Evolutionary conservation across 2,888 invertebrate species (phyloP), one percentile per base, ranked within the genome.

Genomic region (Cephonodes hylas): DNA sequence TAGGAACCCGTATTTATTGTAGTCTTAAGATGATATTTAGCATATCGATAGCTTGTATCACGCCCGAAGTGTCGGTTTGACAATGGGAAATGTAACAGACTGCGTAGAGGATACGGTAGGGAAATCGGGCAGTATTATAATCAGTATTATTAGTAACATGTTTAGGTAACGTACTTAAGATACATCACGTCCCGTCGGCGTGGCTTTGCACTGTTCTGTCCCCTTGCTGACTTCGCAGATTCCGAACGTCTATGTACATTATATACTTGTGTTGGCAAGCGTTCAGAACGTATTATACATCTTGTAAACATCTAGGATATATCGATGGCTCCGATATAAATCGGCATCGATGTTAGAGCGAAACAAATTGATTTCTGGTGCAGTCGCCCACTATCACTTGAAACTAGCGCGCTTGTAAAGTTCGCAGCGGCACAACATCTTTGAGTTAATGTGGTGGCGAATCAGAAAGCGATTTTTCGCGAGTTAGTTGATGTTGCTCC

Each of bases 121-220:
- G 60, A 66, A 76, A 69, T 78, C 72, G 69, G 76, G 69, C 84
- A 86, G 88, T 84, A 84, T 83, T 81, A 75, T 64, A 64, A 68
- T 73, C 77, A 80, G 80, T 88, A 88, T 87, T 76, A 66, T 15
- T 42, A 6, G 34, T 71, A 72, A 74, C 71, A 63, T 60, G 75
- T 76, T 73, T 75, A 64, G 66, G 66, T 72, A 70, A 81, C 77
- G 71, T 69, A 65, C 58, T 58, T 80, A 75, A 75, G 71, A 67
- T 69, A 67, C 69, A 63, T 67, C 73, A 73, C 76, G 76, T 76
- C 70, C 66, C 79, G 73, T 71, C 66, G 67, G 77, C 75, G 78
- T 74, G 72, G 80, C 83, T 84, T 84, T 61, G 72, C 76, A 65
- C 66, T 64, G 63, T 67, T 69, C 69, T 78, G 76, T 80, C 72